Base-by-base conservation (phyloP, 2,797 vertebrate species). In the Erpetoichthys calabaricus region DNA sequence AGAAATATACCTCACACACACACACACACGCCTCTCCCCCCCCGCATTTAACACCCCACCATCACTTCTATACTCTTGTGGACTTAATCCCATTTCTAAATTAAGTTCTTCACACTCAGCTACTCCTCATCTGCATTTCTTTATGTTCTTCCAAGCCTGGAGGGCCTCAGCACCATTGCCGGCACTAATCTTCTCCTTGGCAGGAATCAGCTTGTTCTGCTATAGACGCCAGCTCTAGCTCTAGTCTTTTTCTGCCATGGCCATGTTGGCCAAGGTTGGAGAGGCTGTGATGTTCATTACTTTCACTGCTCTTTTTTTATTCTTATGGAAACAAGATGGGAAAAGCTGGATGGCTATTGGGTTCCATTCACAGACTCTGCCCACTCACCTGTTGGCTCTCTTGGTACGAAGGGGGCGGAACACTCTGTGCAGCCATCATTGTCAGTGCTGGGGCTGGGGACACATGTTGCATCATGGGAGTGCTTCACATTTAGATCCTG, bases 381-480 rank as follows among this genome's bases (percentile, higher is more conserved):
- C n/a, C 47, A 49, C 87, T 87, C 70, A 98, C 94, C 93, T 96
- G 94, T 62, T 94, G 91, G 79, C 86, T 92, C 80, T 99, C 93
- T 78, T 98, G 94, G 82, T 98, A 99, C 70, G 92, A 89, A 85
- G 95, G 90, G 81, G 94, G 92, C 83, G 94, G 93, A 82, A 94
- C 92, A 46, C 89, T 97, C 87, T 99, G 95, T 73, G 95, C 95
- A 89, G 95, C 90, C 95, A 99, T 99, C 93, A 99, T 97, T 64
- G 89, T 96, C 90, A 99, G 76, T 91, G 93, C 86, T 78, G 95
- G 88, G 79, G 89, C 86, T 75, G 92, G 90, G 88, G 95, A 92
- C 84, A 86, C 95, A 98, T 98, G 94, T 94, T 98, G 94, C 94
- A 98, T 98, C 91, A 93, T 98, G 91, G 90, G 92, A 81, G 79